These are phyloP conservation scores for Ceratosolen solmsi DNA, from an alignment of 1,140 invertebrate species.

Conservation along the genomic window DNA sequence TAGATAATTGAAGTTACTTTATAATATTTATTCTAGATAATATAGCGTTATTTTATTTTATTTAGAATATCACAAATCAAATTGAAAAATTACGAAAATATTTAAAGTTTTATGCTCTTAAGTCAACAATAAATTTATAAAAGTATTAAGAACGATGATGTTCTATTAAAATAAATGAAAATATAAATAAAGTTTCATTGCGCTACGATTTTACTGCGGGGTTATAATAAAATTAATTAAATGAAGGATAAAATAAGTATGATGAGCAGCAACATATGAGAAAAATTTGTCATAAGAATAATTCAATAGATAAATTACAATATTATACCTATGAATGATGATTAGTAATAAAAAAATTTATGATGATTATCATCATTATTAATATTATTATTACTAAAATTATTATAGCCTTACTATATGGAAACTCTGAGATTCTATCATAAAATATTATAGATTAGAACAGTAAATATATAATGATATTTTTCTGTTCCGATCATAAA, in stretches of 20 bases:
- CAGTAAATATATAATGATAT: conserved; percentile 56
- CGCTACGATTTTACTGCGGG: conserved; percentile 33
- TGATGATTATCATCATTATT: conserved; percentile 61
- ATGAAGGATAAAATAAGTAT: not conserved
- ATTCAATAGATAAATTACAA: conserved; percentile 16
- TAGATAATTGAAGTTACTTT: not conserved
- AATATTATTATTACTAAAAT: conserved; percentile 59
- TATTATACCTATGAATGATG: conserved; percentile 33
- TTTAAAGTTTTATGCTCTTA: too few relatives aligned
- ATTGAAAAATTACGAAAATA: too few relatives aligned
- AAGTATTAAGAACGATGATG: too few relatives aligned
- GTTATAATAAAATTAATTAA: conserved; percentile 13
- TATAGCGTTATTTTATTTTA: too few relatives aligned
- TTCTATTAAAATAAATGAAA: not conserved
- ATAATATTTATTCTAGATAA: too few relatives aligned
- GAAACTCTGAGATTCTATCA: conserved; percentile 60
- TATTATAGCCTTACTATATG: conserved; percentile 62
- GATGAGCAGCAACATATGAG: not conserved
- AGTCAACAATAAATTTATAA: too few relatives aligned
- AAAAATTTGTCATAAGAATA: not conserved
- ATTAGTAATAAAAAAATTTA: conserved; percentile 53
- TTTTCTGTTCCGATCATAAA: conserved; percentile 57
- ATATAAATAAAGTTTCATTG: conserved; percentile 11
- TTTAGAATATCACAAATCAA: too few relatives aligned
- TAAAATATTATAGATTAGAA: conserved; percentile 61